A percentile compares a stretch with the other conserved stretches of the same genome.
Conservation (phyloP, 2,888 invertebrate species). For the Diarsia brunnea region DNA sequence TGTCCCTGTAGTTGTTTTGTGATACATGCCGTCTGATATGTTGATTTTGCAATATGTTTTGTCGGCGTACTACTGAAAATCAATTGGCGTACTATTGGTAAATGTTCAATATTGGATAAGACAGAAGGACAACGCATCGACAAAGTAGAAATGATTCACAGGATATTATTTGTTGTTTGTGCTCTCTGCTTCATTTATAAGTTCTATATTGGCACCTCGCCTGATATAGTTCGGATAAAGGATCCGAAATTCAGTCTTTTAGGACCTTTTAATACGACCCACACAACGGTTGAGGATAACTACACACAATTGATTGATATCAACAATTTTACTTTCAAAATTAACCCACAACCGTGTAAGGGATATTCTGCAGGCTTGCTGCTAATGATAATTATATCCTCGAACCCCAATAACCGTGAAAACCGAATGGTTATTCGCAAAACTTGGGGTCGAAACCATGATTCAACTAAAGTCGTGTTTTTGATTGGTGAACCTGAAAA, state of each 20-base stretch:
- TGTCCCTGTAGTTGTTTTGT: not conserved
- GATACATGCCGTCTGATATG: not conserved
- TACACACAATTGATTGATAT: constrained; percentile 89
- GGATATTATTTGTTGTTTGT: constrained; percentile 68
- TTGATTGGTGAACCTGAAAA: constrained; percentile 90
- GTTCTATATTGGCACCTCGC: constrained; percentile 64
- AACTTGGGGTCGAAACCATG: constrained; percentile 93
- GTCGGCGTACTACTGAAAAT: not conserved
- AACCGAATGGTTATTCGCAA: constrained; percentile 93
- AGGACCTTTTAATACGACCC: constrained; percentile 73
- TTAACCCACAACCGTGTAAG: constrained; percentile 91
- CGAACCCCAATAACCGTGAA: constrained; percentile 92
- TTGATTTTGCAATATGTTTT: constrained; percentile 18
- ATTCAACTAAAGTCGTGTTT: constrained; percentile 92
- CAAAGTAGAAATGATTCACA: constrained; percentile 74
- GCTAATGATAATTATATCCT: constrained; percentile 92
- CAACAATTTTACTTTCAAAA: constrained; percentile 91
- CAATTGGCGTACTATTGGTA: not conserved
- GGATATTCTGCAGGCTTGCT: constrained; percentile 84
- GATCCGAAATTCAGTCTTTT: constrained; percentile 77
- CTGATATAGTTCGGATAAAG: constrained; percentile 63
- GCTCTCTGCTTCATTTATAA: constrained; percentile 71
- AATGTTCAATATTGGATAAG: constrained; percentile 66
- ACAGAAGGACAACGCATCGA: constrained; percentile 69
- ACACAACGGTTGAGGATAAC: constrained; percentile 69